Evolutionary conservation across 1,140 invertebrate species (phyloP).

Genomic region (Macrotrachela quadricornifera): DNA sequence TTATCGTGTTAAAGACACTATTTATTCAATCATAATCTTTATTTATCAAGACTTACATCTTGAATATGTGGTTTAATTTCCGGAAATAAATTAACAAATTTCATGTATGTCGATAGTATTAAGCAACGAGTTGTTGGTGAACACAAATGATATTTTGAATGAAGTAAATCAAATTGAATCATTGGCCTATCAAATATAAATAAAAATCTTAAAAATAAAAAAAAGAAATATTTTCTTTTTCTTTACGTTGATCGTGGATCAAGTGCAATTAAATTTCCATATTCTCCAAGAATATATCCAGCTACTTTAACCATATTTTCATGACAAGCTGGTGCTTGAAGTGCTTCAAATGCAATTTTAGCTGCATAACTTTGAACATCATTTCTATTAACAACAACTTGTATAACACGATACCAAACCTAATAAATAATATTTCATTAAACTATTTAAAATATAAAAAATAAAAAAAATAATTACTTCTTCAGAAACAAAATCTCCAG

Average conservation of each 20-base stretch:
- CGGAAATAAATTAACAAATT: conserved; percentile 96
- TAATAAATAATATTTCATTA: conserved; percentile 26
- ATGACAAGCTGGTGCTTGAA: conserved; percentile 93
- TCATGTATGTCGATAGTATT: conserved; percentile 90
- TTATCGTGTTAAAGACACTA: too few relatives aligned
- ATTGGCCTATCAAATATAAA: conserved; percentile 43
- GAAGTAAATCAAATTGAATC: conserved; percentile 83
- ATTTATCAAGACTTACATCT: conserved; percentile 35
- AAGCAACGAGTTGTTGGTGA: conserved; percentile 81
- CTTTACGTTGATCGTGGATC: conserved; percentile 60
- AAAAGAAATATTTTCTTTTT: not conserved
- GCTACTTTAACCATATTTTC: conserved; percentile 99
- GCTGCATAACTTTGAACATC: conserved; percentile 93
- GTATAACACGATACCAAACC: conserved; percentile 98
- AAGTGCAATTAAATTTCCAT: conserved; percentile 96
- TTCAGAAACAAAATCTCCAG: conserved; percentile 87
- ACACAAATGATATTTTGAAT: conserved; percentile 85
- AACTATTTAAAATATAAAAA: not conserved
- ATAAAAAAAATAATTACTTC: conserved; percentile 26
- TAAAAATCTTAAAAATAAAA: not conserved
- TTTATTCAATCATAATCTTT: too few relatives aligned
- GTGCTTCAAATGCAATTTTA: conserved; percentile 86
- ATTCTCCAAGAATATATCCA: conserved; percentile 96
- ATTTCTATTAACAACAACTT: conserved; percentile 96
- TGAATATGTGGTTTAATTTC: conserved; percentile 91